phyloP scores from a whole-genome alignment of 2,113 vertebrate species.

The Xenopus laevis region DNA sequence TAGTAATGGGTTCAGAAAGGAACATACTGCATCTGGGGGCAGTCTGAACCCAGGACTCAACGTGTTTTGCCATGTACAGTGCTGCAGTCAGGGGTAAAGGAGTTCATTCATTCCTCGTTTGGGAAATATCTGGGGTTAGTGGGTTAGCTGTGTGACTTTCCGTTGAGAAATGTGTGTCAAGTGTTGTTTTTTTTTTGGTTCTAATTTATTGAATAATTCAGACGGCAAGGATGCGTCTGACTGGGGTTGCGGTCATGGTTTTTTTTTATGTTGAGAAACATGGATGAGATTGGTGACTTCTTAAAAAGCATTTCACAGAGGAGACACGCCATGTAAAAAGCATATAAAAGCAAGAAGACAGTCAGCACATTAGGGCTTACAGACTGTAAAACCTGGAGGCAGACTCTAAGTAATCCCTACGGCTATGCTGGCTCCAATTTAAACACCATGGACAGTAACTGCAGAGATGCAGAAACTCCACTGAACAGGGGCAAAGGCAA shows the following conservation, averaged over 20 bases:
- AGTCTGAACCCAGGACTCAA: too few relatives aligned
- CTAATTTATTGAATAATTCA: conserved; percentile 3
- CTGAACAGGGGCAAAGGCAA: background rate
- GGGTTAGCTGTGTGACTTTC: conserved; percentile 21
- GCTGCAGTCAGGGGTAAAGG: conserved; percentile 23
- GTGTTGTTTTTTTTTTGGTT: conserved; percentile 8
- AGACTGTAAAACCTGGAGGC: conserved; percentile 44
- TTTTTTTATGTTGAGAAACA: background rate
- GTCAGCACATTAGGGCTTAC: conserved; percentile 44
- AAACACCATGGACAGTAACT: conserved; percentile 46
- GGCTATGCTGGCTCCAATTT: conserved; percentile 41
- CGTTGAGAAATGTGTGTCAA: conserved; percentile 23
- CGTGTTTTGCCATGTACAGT: background rate
- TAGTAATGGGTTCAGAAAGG: too few relatives aligned
- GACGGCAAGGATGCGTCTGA: background rate
- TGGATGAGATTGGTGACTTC: conserved; percentile 24
- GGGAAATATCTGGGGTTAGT: conserved; percentile 36
- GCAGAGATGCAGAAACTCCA: conserved; percentile 20
- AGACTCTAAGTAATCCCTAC: conserved; percentile 44
- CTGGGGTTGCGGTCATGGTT: background rate
- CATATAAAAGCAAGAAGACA: conserved; percentile 39
- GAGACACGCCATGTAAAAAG: conserved; percentile 13
- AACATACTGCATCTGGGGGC: too few relatives aligned
- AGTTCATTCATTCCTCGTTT: conserved; percentile 10
- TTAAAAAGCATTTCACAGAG: conserved; percentile 7